Base-by-base conservation (phyloP, 1,140 invertebrate genomes). In the Aphelenchoides fujianensis region DNA sequence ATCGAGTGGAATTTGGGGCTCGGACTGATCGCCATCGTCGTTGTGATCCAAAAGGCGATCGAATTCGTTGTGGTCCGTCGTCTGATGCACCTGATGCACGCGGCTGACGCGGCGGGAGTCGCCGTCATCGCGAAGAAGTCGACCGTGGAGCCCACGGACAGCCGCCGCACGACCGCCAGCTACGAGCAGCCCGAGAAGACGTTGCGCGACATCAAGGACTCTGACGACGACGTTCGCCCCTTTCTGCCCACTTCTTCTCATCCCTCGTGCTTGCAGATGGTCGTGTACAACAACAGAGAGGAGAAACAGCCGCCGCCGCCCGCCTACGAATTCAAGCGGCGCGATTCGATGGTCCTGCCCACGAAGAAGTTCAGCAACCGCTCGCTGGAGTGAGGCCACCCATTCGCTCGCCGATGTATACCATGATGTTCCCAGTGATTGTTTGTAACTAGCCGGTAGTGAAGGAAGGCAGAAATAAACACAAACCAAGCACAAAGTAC, bases 121-220 rank as follows among this genome's bases (percentile, higher is more conserved):
- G n/a, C n/a, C n/a, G n/a, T n/a, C n/a, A n/a, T n/a, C n/a, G n/a
- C n/a, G n/a, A n/a, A n/a, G n/a, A n/a, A n/a, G n/a, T n/a, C n/a
- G n/a, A n/a, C n/a, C n/a, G n/a, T n/a, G n/a, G n/a, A n/a, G n/a
- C n/a, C n/a, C n/a, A n/a, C n/a, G n/a, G n/a, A n/a, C n/a, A 5
- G 55, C 34, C 55, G 23, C 28, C 23, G 5, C n/a, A 59, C 12
- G 27, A 59, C 5, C 55, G 7, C 34, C 55, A 59, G 23, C 23
- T 59, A 59, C 19, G 55, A 19, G 23, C 55, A 59, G 55, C 55
- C 19, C 5, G 55, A 59, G 23, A 59, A 59, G 34, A 59, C 23
- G 5, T 30, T 59, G 19, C 5, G 19, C 19, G 55, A 59, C 27
- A 59, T 59, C 5, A 5, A 59, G 5, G 55, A 59, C 34, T 7